Percentiles rank a stretch among this genome's conserved stretches.
Evolutionary conservation across 92 coral and sea anemone genomes (phyloP).

Genomic region (Micromussa lordhowensis): DNA sequence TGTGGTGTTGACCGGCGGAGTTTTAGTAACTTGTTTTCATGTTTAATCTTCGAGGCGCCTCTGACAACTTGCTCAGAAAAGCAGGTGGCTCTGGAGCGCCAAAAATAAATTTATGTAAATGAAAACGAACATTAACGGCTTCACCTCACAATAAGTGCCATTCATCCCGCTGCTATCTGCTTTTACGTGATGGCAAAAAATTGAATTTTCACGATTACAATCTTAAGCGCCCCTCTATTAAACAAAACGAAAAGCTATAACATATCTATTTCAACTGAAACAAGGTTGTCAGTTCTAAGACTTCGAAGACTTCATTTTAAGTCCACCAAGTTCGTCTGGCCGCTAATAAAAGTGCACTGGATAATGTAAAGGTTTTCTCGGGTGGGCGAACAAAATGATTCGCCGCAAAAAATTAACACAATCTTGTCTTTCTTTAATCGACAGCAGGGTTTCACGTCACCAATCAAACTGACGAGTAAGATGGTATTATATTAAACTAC

Average conservation of each 20-base stretch:
- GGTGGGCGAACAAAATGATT: slow-evolving; percentile 9
- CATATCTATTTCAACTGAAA: background rate
- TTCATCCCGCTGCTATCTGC: slow-evolving; percentile 11
- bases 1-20: background rate
- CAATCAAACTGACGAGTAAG: slow-evolving; percentile 8
- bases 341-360: slow-evolving; percentile 8
- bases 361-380: background rate
- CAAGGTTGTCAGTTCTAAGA: background rate
- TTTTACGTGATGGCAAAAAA: slow-evolving; percentile 21
- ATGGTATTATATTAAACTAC: background rate
- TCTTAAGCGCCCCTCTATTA: slow-evolving; percentile 25
- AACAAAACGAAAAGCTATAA: slow-evolving; percentile 1
- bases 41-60: slow-evolving; percentile 34
- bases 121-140: slow-evolving; percentile 44
- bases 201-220: slow-evolving; percentile 35
- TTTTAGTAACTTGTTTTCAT: slow-evolving; percentile 32
- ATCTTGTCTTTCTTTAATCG: slow-evolving; percentile 12
- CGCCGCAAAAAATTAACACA: slow-evolving; percentile 14
- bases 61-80: slow-evolving; percentile 23
- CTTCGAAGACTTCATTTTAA: background rate
- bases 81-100: slow-evolving; percentile 49
- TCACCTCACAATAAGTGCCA: slow-evolving; percentile 34
- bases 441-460: background rate
- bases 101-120: slow-evolving; percentile 73
- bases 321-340: background rate